Evolutionary conservation across 2,113 vertebrate genomes (phyloP).

Genomic region (Peromyscus leucopus): DNA sequence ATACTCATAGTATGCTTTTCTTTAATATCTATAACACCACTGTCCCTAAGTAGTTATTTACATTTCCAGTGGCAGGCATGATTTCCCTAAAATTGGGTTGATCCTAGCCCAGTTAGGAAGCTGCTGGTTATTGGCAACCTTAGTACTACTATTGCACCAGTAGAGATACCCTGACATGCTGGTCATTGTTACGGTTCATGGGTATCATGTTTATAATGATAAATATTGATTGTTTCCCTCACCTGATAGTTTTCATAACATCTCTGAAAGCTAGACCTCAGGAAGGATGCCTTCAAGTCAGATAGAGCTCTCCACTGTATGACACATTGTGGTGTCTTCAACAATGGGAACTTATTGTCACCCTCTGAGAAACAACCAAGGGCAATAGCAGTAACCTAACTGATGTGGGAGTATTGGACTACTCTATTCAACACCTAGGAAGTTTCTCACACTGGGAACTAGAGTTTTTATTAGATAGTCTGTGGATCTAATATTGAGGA

Average conservation of each 20-base stretch:
- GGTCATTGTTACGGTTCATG: not conserved
- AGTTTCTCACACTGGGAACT: not conserved
- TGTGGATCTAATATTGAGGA: not conserved
- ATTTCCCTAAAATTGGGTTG: not conserved
- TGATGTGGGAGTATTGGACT: too few species aligned
- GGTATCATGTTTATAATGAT: not conserved
- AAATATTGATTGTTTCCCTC: not conserved
- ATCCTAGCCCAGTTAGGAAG: not conserved
- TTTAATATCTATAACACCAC: not conserved
- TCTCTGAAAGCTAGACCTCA: not conserved
- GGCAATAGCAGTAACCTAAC: not conserved
- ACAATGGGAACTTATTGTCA: not conserved
- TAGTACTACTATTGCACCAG: not conserved
- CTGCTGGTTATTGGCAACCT: not conserved
- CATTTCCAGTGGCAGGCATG: not conserved
- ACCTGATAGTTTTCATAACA: not conserved
- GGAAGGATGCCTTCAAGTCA: not conserved
- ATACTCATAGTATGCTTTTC: not conserved
- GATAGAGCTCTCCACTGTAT: not conserved
- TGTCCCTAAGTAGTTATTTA: not conserved
- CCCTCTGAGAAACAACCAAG: not conserved
- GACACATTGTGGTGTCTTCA: not conserved
- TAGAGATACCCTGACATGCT: not conserved
- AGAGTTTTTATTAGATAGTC: not conserved
- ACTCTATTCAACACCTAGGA: fast-evolving